Evolutionary conservation across 2,797 vertebrate genomes (phyloP).

Genomic region (Neostethus bicornis): DNA sequence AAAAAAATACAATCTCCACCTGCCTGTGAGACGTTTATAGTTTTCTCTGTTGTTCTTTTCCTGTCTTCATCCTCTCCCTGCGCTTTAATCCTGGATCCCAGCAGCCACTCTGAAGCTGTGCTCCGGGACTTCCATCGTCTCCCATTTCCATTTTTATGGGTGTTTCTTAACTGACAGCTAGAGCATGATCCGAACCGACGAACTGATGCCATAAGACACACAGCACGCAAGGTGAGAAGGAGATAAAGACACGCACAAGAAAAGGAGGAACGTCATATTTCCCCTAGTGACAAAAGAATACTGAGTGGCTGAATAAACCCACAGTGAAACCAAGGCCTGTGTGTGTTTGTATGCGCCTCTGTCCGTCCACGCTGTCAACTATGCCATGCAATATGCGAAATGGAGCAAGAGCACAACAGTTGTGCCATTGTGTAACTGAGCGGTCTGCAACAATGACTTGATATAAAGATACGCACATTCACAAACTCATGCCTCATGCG

Average conservation of each 20-base stretch:
- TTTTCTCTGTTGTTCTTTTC: slow-evolving; percentile 25
- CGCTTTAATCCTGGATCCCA: slow-evolving; percentile 70
- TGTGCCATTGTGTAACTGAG: slow-evolving; percentile 58
- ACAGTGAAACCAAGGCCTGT: slow-evolving; percentile 34
- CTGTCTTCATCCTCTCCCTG: slow-evolving; percentile 66
- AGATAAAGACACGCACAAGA: slow-evolving; percentile 23
- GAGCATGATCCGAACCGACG: slow-evolving; percentile 74
- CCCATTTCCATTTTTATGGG: slow-evolving; percentile 42
- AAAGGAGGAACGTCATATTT: slow-evolving; percentile 55
- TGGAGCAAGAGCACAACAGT: slow-evolving; percentile 47
- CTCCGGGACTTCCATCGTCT: slow-evolving; percentile 62
- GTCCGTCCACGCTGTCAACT: slow-evolving; percentile 64
- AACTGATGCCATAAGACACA: slow-evolving; percentile 72
- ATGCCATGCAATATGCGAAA: slow-evolving; percentile 50
- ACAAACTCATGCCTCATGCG: slow-evolving; percentile 4
- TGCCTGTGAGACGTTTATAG: slow-evolving; percentile 59
- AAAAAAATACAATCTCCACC: slow-evolving; percentile 37
- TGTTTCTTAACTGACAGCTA: slow-evolving; percentile 70
- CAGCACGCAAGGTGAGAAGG: slow-evolving; percentile 20
- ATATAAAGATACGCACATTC: slow-evolving; percentile 9
- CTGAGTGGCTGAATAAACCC: slow-evolving; percentile 42
- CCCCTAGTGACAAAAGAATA: slow-evolving; percentile 43
- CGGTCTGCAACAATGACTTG: slow-evolving; percentile 21
- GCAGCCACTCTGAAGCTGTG: slow-evolving; percentile 58
- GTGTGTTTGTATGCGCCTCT: slow-evolving; percentile 28